Percentiles rank a stretch among this genome's conserved stretches.
phyloP scores from a whole-genome alignment of 2,888 invertebrate species.

The Siphlonurus alternatus region DNA sequence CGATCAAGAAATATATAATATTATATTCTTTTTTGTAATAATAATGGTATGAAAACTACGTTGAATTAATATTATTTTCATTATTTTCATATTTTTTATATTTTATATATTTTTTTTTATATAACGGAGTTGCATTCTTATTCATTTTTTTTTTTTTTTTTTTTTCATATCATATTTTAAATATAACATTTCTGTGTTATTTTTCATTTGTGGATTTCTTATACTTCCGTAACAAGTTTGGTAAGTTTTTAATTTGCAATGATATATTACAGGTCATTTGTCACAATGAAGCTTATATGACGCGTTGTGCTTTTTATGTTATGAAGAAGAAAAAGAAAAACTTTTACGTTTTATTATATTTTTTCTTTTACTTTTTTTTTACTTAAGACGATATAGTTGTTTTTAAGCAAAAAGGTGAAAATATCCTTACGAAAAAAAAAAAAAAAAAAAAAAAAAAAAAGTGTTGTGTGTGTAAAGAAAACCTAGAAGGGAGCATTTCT shows the following conservation, averaged over 20 bases:
- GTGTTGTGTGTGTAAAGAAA: background rate
- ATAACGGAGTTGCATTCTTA: background rate
- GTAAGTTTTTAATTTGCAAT: conserved; percentile 4
- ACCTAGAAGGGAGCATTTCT: conserved; percentile 4
- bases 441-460: no score
- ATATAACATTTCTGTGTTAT: background rate
- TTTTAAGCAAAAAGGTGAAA: conserved; percentile 1
- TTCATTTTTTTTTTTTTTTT: no score
- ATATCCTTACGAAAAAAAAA: background rate
- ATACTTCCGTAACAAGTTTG: background rate
- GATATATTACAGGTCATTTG: conserved; percentile 3
- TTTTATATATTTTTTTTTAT: background rate
- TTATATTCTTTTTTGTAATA: background rate
- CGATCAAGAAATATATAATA: no score
- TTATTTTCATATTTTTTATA: background rate
- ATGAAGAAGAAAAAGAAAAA: background rate
- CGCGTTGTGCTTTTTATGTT: background rate
- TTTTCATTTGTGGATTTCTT: conserved; percentile 3
- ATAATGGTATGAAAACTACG: background rate
- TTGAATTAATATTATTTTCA: background rate
- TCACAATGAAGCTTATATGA: background rate
- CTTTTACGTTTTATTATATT: background rate
- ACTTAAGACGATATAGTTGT: background rate
- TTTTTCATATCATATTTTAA: no score
- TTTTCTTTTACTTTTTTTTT: background rate